These are phyloP conservation scores for Schizothorax lantsangensis DNA, from an alignment of 2,797 vertebrate genomes.

Conservation along the genomic window DNA sequence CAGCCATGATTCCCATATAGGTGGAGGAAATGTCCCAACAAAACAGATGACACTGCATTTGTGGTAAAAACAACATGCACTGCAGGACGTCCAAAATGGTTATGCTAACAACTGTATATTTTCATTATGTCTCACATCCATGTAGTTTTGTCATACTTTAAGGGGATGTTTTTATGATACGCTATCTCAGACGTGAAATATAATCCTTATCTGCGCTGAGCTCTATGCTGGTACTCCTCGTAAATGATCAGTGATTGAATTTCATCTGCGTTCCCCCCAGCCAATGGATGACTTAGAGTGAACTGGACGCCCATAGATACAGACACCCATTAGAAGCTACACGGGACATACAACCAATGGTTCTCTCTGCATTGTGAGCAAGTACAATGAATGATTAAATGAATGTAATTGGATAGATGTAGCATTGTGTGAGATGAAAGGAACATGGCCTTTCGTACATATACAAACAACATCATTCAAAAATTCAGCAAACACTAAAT, in stretches of 20 bases:
- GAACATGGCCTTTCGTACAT: slow-evolving; percentile 1
- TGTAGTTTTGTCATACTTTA: slow-evolving; percentile 21
- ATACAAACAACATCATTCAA: background rate
- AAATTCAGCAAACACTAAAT: slow-evolving; percentile 16
- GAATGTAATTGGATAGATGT: slow-evolving; percentile 34
- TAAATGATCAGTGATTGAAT: slow-evolving; percentile 77
- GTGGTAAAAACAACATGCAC: slow-evolving; percentile 52
- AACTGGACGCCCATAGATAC: slow-evolving; percentile 28
- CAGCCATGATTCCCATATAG: slow-evolving; percentile 55
- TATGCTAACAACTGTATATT: background rate
- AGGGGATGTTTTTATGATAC: slow-evolving; percentile 68
- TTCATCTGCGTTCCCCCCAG: slow-evolving; percentile 69
- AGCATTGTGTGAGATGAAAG: slow-evolving; percentile 19
- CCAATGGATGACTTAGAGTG: slow-evolving; percentile 64
- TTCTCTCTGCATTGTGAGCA: slow-evolving; percentile 3
- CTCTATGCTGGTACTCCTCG: slow-evolving; percentile 67
- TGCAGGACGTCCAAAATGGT: background rate
- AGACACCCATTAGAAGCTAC: background rate
- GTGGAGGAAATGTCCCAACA: slow-evolving; percentile 50
- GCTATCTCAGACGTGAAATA: slow-evolving; percentile 67
- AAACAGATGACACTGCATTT: slow-evolving; percentile 57
- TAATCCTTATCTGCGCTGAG: slow-evolving; percentile 66
- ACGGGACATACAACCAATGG: slow-evolving; percentile 12
- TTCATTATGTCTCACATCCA: background rate
- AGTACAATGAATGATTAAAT: slow-evolving; percentile 33